A percentile compares a stretch with the other conserved stretches of the same genome.
phyloP scores from a whole-genome alignment of 2,113 vertebrate genomes.

The Argyrosomus japonicus region DNA sequence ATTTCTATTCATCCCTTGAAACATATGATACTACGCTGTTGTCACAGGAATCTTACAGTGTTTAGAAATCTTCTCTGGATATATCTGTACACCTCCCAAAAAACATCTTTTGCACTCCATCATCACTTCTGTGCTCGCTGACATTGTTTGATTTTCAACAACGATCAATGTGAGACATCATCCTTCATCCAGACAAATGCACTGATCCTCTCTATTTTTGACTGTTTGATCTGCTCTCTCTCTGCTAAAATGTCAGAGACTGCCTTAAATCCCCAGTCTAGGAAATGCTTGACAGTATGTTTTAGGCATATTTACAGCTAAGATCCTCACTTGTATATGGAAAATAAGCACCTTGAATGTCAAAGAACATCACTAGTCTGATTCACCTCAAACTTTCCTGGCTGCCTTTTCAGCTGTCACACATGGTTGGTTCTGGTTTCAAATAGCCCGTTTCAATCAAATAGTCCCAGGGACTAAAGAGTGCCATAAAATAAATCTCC shows the following conservation, averaged over 20 bases:
- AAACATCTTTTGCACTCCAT: constrained; percentile 1
- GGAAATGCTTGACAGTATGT: neutral
- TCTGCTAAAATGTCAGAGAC: constrained; percentile 36
- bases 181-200: constrained; percentile 37
- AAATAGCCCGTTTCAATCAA: neutral
- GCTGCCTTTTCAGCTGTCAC: neutral
- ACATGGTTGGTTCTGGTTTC: neutral
- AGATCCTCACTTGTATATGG: neutral
- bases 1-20: constrained; percentile 20
- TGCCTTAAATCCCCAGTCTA: constrained; percentile 22
- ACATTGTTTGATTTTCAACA: constrained; percentile 44
- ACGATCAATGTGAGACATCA: constrained; percentile 30
- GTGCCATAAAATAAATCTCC: neutral
- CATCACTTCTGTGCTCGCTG: constrained; percentile 29
- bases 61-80: constrained; percentile 24
- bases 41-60: constrained; percentile 6
- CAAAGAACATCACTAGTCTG: neutral
- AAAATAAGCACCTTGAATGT: constrained; percentile 28
- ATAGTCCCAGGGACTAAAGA: neutral
- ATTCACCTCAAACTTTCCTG: neutral
- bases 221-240: constrained; percentile 43
- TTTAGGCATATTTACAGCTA: constrained; percentile 29
- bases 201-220: constrained; percentile 30
- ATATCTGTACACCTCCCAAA: constrained; percentile 3
- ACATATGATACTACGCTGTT: neutral